These are phyloP conservation scores for Cepphus grylle DNA, from an alignment of 2,113 vertebrate genomes.

Conservation along the genomic window DNA sequence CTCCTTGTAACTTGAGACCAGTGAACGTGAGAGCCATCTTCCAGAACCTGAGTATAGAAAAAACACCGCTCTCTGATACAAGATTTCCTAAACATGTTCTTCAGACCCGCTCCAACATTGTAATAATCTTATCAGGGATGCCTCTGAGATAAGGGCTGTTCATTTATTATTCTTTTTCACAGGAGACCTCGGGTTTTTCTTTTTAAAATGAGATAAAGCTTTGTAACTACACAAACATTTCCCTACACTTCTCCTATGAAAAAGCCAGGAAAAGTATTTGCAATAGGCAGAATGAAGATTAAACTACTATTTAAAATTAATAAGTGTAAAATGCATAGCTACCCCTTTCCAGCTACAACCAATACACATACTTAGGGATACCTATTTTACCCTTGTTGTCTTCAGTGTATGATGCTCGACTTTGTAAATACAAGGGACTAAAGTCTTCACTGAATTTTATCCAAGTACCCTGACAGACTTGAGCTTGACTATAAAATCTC, in stretches of 20 bases:
- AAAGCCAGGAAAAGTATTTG: neutral
- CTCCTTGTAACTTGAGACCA: slow-evolving; percentile 88
- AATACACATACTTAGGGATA: neutral
- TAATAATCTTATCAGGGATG: neutral
- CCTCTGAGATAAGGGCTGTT: neutral
- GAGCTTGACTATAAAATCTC: neutral
- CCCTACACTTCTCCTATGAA: neutral
- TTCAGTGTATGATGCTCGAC: neutral
- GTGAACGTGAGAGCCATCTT: slow-evolving; percentile 88
- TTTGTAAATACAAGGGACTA: neutral
- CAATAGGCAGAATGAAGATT: neutral
- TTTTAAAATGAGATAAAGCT: neutral
- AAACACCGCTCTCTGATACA: neutral
- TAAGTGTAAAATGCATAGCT: neutral
- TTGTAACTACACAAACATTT: neutral
- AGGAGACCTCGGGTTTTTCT: neutral
- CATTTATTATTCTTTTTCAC: neutral
- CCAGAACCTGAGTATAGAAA: slow-evolving; percentile 84
- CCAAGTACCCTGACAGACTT: neutral
- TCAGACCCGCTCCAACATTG: neutral
- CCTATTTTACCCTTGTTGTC: neutral
- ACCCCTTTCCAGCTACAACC: neutral
- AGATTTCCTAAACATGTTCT: neutral
- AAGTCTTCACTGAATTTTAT: neutral
- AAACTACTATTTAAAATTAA: neutral